Base-by-base conservation (phyloP, 2,113 vertebrate species). In the Dendropsophus ebraccatus region DNA sequence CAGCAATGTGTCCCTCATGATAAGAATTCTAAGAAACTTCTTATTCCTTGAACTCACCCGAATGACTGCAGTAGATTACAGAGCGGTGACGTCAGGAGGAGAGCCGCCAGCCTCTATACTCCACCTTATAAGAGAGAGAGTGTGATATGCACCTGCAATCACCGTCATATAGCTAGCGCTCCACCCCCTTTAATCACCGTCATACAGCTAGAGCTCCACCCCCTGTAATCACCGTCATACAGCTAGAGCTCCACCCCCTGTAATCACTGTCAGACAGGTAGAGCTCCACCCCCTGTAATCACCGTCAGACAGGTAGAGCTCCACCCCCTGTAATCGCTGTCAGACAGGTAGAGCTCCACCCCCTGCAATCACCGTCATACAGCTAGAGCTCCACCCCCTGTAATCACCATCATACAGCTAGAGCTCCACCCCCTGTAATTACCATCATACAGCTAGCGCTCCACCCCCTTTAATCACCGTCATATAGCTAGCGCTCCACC, bases 21-120 rank as follows among this genome's bases (percentile, higher is more conserved):
- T 60, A 80, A 80, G 32, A 80, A 19, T 80, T 80, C 54, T 80
- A 8, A 62, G 77, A 60, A 62, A 28, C 14, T 6, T 21, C 23
- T n/a, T 11, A 16, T 80, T 80, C 77, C 32, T 25, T 17, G 35
- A 62, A 60, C 4, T n/a, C 35, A 17, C 56, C 54, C 35, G 54
- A 32, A 9, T 62, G 77, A 5, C 30, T 25, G 77, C 23, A 80
- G 2, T 1, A 60, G 77, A 80, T 80, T 80, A 80, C 49, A 79
- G 52, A 9, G 17, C 35, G 77, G 4, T 41, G 77, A 80, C 54
- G 23, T 80, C 54, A 23, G 10, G 49, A 4, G 49, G n/a, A 19
- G 16, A 28, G n/a, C 21, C 23, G 14, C 41, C 14, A 5, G 30
- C 25, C 65, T 21, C 30, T 14, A 21, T 69, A 35, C 19, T 69